These are phyloP conservation scores for Rhincodon typus DNA, from an alignment of 2,797 vertebrate species.

Conservation along the genomic window DNA sequence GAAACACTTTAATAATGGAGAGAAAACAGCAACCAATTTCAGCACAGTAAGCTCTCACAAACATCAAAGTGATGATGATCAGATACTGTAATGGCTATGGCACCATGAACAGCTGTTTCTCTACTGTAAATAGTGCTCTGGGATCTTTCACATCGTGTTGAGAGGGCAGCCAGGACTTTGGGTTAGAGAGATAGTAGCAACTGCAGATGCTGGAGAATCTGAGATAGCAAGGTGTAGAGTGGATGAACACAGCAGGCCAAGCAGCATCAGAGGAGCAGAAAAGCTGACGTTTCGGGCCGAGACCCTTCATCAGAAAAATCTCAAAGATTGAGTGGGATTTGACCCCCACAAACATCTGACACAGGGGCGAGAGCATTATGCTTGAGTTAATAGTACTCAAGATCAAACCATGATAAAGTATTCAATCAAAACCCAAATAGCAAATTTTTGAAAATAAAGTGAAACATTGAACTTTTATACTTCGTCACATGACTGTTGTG, in stretches of 20 bases:
- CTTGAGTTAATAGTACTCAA: no score
- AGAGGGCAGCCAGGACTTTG: background rate
- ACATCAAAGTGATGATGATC: background rate
- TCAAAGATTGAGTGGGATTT: background rate
- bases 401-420: background rate
- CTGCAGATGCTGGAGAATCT: no score
- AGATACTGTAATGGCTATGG: background rate
- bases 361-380: background rate
- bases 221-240: no score
- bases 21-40: background rate
- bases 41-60: background rate
- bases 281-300: no score
- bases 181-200: background rate
- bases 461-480: background rate
- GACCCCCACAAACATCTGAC: background rate
- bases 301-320: background rate
- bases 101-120: background rate
- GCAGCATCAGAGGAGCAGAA: no score
- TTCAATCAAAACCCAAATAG: background rate
- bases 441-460: background rate
- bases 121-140: background rate
- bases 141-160: background rate
- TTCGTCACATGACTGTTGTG: background rate
- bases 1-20: background rate
- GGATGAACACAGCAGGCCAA: no score